Conservation (phyloP, 2,888 invertebrate species). For the Zaprionus bogoriensis region DNA sequence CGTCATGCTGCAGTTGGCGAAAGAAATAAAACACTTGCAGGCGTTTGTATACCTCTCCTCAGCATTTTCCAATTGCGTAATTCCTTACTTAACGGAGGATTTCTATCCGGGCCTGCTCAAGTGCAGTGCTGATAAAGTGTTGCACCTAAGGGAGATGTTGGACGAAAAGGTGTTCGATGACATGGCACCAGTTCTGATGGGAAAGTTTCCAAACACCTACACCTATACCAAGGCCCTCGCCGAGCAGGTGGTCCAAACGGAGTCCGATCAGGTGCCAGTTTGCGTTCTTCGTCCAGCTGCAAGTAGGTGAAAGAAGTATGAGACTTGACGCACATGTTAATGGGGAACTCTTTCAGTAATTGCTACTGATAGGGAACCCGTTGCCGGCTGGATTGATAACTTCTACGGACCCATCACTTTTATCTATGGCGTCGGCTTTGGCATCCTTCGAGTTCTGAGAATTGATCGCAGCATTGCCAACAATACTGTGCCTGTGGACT, state of each 20-base stretch:
- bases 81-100: slow-evolving; percentile 79
- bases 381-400: slow-evolving; percentile 88
- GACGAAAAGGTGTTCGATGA: slow-evolving; percentile 78
- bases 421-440: slow-evolving; percentile 84
- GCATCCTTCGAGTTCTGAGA: slow-evolving; percentile 84
- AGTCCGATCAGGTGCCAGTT: slow-evolving; percentile 85
- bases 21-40: slow-evolving; percentile 84
- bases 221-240: slow-evolving; percentile 88
- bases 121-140: slow-evolving; percentile 77
- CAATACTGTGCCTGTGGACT: slow-evolving; percentile 83
- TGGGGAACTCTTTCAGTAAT: slow-evolving; percentile 29
- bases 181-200: slow-evolving; percentile 68
- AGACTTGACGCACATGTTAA: neutral
- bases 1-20: slow-evolving; percentile 86
- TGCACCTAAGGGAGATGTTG: slow-evolving; percentile 73
- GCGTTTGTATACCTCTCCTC: slow-evolving; percentile 87
- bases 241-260: slow-evolving; percentile 85
- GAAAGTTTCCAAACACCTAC: slow-evolving; percentile 87
- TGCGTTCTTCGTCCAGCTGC: slow-evolving; percentile 86
- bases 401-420: slow-evolving; percentile 85
- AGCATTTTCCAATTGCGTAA: slow-evolving; percentile 87
- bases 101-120: slow-evolving; percentile 79
- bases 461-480: slow-evolving; percentile 69
- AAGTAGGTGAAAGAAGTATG: slow-evolving; percentile 24
- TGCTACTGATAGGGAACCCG: slow-evolving; percentile 83